Conservation (phyloP, 2,113 vertebrate genomes). For the Spea bombifrons region DNA sequence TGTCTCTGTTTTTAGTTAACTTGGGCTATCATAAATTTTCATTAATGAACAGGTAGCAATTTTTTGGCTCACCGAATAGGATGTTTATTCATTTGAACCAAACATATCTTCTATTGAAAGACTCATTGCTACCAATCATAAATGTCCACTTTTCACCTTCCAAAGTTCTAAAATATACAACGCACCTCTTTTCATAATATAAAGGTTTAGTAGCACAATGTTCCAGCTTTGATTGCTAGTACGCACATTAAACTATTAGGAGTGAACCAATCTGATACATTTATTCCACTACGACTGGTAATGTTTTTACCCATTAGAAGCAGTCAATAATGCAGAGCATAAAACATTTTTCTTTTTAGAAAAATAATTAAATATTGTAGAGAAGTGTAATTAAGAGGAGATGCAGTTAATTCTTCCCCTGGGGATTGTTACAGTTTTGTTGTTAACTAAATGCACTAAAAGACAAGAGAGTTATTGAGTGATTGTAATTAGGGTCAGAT, state of each 20-base stretch:
- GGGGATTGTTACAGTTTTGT: slow-evolving; percentile 20
- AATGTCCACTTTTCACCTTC: neutral
- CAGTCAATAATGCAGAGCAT: slow-evolving; percentile 22
- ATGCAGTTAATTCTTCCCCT: slow-evolving; percentile 21
- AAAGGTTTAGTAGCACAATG: neutral
- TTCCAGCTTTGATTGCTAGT: neutral
- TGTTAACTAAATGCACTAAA: slow-evolving; percentile 19
- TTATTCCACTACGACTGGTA: neutral
- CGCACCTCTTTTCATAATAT: neutral
- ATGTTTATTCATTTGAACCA: no score
- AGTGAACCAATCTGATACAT: neutral
- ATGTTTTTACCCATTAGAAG: neutral
- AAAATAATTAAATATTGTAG: slow-evolving; percentile 2
- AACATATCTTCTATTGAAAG: no score
- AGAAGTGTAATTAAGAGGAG: slow-evolving; percentile 20
- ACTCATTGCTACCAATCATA: neutral
- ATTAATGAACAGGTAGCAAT: no score
- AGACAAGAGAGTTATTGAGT: slow-evolving; percentile 21
- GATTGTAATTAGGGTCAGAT: neutral
- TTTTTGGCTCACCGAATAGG: no score
- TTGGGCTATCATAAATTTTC: no score
- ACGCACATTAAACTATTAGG: neutral
- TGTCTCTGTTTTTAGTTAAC: no score
- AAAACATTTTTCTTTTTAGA: slow-evolving; percentile 20
- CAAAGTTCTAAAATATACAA: neutral